Evolutionary conservation across 2,888 invertebrate genomes (phyloP), one percentile per base, ranked within the genome.

Genomic region (Dendrolimus pini): DNA sequence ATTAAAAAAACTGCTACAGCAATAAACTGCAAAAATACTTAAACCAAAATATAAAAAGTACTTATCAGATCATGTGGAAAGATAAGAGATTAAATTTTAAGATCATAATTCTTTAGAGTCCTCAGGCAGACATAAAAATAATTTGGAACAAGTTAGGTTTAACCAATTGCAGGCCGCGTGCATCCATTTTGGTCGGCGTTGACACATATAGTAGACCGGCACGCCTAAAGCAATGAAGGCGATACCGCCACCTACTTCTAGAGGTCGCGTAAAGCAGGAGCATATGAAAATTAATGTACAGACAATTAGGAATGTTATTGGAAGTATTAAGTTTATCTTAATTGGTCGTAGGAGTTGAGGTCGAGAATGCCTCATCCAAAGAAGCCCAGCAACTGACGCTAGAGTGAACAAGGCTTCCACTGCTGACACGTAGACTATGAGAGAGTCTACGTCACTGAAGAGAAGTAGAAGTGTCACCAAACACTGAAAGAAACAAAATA

Each of bases 381-480:
- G 87, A 55, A 98, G 91, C 14, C 97, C 98, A 42, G 94, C 93
- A 7, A 98, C 95, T 41, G 98, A 97, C 63, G 96, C 91, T 53
- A 96, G 93, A 41, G 96, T 97, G 83, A 98, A 98, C 53, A 97
- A 83, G 59, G 97, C 95, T 87, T 98, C 98, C 59, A 97, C 97
- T 72, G 97, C 97, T 59, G 96, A 96, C 62, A 97, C 96, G 85
- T 96, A 98, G 81, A 97, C 97, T 75, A 98, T 97, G 61, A 98
- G 92, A 9, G 94, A 93, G 77, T 97, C 96, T 57, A 98, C 95
- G 82, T 98, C 95, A 76, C 95, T 94, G 55, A 95, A 95, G 65
- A 98, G 89, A 77, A 97, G 92, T 57, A 94, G 87, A 62, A 98
- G 85, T 0, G 98, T 97, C 69, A 97, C 93, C 65, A 96, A 72